Conservation (phyloP, 2,888 invertebrate genomes). For the Chrysina gloriosa region DNA sequence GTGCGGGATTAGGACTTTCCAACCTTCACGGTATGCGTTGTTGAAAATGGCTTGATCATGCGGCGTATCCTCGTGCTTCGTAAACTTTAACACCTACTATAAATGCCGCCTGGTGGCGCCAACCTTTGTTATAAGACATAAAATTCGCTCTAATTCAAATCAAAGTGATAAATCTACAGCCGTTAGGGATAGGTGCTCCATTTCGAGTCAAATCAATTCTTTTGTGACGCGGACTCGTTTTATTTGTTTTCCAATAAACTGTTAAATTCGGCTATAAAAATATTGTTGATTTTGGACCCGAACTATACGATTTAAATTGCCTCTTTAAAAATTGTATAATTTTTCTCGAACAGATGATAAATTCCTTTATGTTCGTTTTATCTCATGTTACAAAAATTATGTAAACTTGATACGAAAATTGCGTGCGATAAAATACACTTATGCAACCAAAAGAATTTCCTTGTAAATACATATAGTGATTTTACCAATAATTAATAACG, state of each 20-base stretch:
- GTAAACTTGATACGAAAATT: too few relatives aligned
- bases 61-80: slow-evolving; percentile 25
- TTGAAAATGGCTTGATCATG: slow-evolving; percentile 18
- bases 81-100: slow-evolving; percentile 32
- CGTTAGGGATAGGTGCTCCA: slow-evolving; percentile 7
- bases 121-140: slow-evolving; percentile 34
- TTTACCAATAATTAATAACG: too few relatives aligned
- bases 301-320: too few relatives aligned
- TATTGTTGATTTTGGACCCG: too few relatives aligned
- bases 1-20: slow-evolving; percentile 6
- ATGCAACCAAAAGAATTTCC: too few relatives aligned
- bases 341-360: too few relatives aligned
- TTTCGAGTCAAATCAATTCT: slow-evolving; percentile 15
- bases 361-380: neutral
- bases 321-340: too few relatives aligned
- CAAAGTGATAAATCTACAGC: slow-evolving; percentile 18
- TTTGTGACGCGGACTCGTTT: slow-evolving; percentile 7
- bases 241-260: neutral
- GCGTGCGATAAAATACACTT: too few relatives aligned
- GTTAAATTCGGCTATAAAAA: neutral
- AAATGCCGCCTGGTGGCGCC: slow-evolving; percentile 35
- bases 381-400: too few relatives aligned
- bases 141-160: slow-evolving; percentile 32
- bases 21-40: neutral
- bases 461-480: too few relatives aligned